Percentiles rank a stretch among this genome's conserved stretches.
Conservation (phyloP, 2,888 invertebrate species). For the Hirtodrosophila duncani region DNA sequence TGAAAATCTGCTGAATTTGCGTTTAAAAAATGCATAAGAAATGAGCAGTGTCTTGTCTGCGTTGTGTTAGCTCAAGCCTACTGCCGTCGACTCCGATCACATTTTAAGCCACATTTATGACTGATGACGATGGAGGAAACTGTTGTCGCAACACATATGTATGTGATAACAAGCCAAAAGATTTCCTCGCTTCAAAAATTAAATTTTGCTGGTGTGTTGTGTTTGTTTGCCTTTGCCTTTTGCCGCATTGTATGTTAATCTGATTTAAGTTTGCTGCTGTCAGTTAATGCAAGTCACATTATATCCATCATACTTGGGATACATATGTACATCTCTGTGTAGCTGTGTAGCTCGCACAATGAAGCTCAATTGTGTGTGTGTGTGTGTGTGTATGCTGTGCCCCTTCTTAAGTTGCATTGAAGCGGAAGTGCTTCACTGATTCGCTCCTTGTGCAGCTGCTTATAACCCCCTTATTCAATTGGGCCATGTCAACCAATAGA, state of each 20-base stretch:
- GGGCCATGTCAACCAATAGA: too few species aligned
- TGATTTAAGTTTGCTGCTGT: constrained; percentile 36
- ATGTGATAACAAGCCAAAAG: constrained; percentile 3
- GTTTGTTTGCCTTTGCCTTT: constrained; percentile 11
- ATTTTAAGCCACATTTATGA: constrained; percentile 24
- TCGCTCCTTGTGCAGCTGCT: too few species aligned
- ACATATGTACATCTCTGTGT: constrained; percentile 6
- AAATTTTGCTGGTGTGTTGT: constrained; percentile 1
- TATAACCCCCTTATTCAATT: too few species aligned
- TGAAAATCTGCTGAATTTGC: too few species aligned
- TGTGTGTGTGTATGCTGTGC: not conserved
- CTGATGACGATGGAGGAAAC: constrained; percentile 23
- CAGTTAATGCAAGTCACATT: constrained; percentile 30
- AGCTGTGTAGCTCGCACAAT: constrained; percentile 10
- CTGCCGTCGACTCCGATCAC: constrained; percentile 18
- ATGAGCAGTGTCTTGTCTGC: too few species aligned
- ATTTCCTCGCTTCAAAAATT: constrained; percentile 10
- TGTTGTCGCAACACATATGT: constrained; percentile 5
- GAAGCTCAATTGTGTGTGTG: constrained; percentile 26
- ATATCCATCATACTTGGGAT: not conserved
- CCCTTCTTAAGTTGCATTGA: constrained; percentile 9
- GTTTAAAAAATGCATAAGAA: too few species aligned
- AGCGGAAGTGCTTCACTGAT: constrained; percentile 30
- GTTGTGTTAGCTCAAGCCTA: too few species aligned
- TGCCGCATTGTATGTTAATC: constrained; percentile 54